phyloP scores from a whole-genome alignment of 2,888 invertebrate species.

The Drosophila vallismaia region DNA sequence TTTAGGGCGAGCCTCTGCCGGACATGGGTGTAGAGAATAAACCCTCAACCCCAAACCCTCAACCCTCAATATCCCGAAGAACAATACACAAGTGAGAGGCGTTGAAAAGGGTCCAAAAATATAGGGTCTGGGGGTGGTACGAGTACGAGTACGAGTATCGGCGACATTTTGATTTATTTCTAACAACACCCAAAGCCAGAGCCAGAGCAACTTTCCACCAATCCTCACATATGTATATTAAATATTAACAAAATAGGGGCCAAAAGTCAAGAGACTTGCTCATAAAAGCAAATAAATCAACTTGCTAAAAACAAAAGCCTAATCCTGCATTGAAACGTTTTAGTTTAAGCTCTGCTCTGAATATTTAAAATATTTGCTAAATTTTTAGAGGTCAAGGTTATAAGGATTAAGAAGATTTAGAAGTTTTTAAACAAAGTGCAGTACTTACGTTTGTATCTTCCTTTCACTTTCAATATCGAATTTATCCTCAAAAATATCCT shows the following conservation, averaged over 20 bases:
- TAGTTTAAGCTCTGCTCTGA: neutral
- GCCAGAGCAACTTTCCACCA: conserved; percentile 39
- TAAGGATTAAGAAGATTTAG: too few species aligned
- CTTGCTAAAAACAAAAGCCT: too few species aligned
- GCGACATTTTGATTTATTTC: conserved; percentile 76
- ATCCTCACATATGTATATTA: neutral
- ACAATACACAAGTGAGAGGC: conserved; percentile 22
- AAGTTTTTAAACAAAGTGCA: too few species aligned
- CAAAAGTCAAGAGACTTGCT: neutral
- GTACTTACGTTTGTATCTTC: too few species aligned
- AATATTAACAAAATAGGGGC: neutral
- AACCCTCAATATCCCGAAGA: conserved; percentile 26
- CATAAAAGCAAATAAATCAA: neutral
- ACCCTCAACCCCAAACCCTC: conserved; percentile 17
- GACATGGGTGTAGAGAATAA: conserved; percentile 21
- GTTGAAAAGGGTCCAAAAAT: conserved; percentile 3
- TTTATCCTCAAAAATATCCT: too few species aligned
- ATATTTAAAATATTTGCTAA: too few species aligned
- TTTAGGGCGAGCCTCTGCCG: conserved; percentile 14
- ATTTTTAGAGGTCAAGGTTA: too few species aligned
- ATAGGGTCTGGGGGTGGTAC: conserved; percentile 13
- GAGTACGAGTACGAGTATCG: conserved; percentile 45
- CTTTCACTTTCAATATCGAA: too few species aligned
- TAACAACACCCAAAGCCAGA: conserved; percentile 59
- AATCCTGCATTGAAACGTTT: neutral